These are phyloP conservation scores for Gymnodraco acuticeps DNA, from an alignment of 2,797 vertebrate genomes.

Conservation along the genomic window DNA sequence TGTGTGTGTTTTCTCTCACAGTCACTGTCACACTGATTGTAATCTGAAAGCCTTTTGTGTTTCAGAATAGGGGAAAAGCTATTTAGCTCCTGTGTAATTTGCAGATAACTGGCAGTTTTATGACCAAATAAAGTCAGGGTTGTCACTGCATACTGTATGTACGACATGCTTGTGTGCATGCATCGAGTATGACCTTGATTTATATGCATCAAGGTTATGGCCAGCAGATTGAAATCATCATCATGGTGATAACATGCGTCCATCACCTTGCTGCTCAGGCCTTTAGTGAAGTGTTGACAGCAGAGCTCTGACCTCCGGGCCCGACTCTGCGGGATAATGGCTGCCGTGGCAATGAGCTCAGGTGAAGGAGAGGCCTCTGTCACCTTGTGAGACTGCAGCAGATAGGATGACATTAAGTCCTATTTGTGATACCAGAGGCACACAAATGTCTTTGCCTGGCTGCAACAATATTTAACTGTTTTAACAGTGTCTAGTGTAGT, in stretches of 20 bases:
- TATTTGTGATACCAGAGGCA: conserved; percentile 3
- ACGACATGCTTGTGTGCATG: conserved; percentile 7
- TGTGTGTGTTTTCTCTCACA: conserved; percentile 9
- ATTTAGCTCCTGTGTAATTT: conserved; percentile 25
- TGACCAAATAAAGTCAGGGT: neutral
- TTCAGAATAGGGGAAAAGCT: neutral
- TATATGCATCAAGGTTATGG: conserved; percentile 55
- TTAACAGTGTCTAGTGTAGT: neutral
- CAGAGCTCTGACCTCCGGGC: conserved; percentile 61
- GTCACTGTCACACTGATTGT: conserved; percentile 36
- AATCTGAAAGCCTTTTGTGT: conserved; percentile 54
- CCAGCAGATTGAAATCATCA: conserved; percentile 48
- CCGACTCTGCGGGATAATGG: conserved; percentile 51
- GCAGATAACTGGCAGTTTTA: conserved; percentile 29
- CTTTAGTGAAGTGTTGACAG: conserved; percentile 61
- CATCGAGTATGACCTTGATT: conserved; percentile 56
- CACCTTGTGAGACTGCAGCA: conserved; percentile 43
- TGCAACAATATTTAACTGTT: neutral
- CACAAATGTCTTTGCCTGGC: neutral
- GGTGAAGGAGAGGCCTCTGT: conserved; percentile 68
- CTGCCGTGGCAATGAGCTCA: conserved; percentile 53
- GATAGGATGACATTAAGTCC: conserved; percentile 27
- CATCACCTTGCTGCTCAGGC: conserved; percentile 49
- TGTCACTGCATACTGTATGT: neutral
- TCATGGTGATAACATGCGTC: conserved; percentile 61